Base-by-base conservation (phyloP, 2,888 invertebrate genomes). In the Cheilosia pagana region DNA sequence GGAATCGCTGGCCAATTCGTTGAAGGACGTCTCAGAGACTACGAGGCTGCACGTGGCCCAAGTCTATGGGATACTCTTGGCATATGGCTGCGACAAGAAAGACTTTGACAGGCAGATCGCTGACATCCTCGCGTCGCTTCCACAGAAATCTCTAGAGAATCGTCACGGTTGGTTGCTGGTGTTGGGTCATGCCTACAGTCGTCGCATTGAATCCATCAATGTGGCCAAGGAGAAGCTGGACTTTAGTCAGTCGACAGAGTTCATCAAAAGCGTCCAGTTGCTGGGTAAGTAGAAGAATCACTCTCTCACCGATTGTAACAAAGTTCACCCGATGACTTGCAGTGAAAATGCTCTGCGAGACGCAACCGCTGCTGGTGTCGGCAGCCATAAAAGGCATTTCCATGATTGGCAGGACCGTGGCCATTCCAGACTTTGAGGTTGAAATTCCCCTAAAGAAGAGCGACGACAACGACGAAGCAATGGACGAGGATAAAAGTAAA, bases 141-240 rank as follows among this genome's bases (percentile, higher is more conserved):
- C 90, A 0, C 91, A 92, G 71, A 90, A 90, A 86, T 94, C 92
- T 76, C 90, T 96, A 14, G 91, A 91, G 78, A 90, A 91, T 74
- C 96, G 96, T 88, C 96, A 97, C 88, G 98, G 98, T 0, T 95
- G 95, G 77, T 90, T 97, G 72, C 90, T 96, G 59, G 95, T 95
- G 8, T 92, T 96, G 57, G 95, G 96, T 8, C 94, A 95, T 90
- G 93, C 95, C 86, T 93, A 96, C 76, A 96, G 96, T 90, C 92
- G 95, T 55, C 95, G 94, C 89, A 93, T 96, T 45, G 93, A 92
- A 45, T 88, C 89, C 21, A 59, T 89, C n/a, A 86, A 93, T 68
- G 91, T 92, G 67, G 93, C 92, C 86, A 90, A 88, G 0, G 68
- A 87, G 0, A 87, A 83, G 35, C 88, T 88, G 48, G 90, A 91